phyloP scores from a whole-genome alignment of 2,888 invertebrate genomes.

The Dione vanillae region DNA sequence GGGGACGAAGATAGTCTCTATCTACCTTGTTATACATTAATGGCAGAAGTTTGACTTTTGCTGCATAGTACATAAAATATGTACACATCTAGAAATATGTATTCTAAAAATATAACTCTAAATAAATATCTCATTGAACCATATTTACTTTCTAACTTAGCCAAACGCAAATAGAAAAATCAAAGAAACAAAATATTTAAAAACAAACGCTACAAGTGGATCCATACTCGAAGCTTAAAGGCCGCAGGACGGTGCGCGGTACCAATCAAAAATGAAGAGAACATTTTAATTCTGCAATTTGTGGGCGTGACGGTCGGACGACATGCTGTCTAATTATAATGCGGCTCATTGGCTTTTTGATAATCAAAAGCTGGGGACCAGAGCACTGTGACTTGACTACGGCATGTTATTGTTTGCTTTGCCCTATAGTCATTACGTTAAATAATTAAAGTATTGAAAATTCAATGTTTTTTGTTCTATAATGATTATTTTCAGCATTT shows the following conservation, averaged over 20 bases:
- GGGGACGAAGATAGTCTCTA: too few species aligned
- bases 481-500: background rate
- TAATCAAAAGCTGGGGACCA: conserved; percentile 45
- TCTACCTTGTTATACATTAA: too few species aligned
- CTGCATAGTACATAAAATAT: too few species aligned
- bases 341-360: conserved; percentile 53
- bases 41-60: too few species aligned
- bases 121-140: too few species aligned
- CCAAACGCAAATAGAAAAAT: background rate
- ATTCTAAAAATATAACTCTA: too few species aligned
- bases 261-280: conserved; percentile 58
- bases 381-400: conserved; percentile 36
- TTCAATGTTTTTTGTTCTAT: conserved; percentile 14
- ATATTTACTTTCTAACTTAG: too few species aligned
- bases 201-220: conserved; percentile 47
- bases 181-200: background rate
- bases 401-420: conserved; percentile 38
- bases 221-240: conserved; percentile 42
- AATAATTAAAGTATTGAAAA: conserved; percentile 12
- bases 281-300: conserved; percentile 68
- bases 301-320: conserved; percentile 65
- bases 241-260: conserved; percentile 54
- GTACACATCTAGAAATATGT: too few species aligned
- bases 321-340: conserved; percentile 73
- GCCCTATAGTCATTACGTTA: background rate